Percentiles rank a stretch among this genome's conserved stretches.
Evolutionary conservation across 2,113 vertebrate genomes (phyloP).

Genomic region (Lasiurus cinereus): DNA sequence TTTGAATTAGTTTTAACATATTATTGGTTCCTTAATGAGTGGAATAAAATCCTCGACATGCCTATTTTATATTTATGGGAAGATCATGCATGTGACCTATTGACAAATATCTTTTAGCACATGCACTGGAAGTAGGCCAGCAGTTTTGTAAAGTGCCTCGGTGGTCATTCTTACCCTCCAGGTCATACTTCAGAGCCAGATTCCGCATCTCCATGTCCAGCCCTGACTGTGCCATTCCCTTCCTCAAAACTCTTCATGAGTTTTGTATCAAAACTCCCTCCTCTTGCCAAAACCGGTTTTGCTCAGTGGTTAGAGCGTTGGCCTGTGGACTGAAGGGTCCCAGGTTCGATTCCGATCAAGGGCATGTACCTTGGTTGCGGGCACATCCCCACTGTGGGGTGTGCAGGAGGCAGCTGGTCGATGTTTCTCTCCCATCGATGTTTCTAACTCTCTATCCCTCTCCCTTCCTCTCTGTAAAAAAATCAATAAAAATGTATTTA

Average conservation of each 20-base stretch:
- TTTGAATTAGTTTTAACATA: not conserved
- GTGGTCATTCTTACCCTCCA: not conserved
- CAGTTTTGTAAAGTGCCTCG: not conserved
- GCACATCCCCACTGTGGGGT: no score
- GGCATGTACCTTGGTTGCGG: no score
- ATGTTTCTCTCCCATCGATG: no score
- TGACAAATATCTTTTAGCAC: not conserved
- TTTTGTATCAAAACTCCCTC: no score
- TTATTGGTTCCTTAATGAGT: not conserved
- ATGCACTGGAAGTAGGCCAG: not conserved
- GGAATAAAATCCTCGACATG: not conserved
- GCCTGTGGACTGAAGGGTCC: no score
- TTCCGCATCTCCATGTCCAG: not conserved
- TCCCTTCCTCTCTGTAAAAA: no score
- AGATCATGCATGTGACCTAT: not conserved
- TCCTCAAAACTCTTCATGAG: not conserved
- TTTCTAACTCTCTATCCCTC: no score
- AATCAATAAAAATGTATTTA: no score
- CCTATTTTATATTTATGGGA: not conserved
- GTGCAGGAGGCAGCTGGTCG: no score
- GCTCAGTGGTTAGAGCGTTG: no score
- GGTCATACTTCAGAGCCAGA: not conserved
- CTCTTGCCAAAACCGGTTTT: no score
- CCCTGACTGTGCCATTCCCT: not conserved
- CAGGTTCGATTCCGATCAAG: no score